These are phyloP conservation scores for Halichoerus grypus DNA, from an alignment of 2,113 vertebrate genomes.

Conservation along the genomic window DNA sequence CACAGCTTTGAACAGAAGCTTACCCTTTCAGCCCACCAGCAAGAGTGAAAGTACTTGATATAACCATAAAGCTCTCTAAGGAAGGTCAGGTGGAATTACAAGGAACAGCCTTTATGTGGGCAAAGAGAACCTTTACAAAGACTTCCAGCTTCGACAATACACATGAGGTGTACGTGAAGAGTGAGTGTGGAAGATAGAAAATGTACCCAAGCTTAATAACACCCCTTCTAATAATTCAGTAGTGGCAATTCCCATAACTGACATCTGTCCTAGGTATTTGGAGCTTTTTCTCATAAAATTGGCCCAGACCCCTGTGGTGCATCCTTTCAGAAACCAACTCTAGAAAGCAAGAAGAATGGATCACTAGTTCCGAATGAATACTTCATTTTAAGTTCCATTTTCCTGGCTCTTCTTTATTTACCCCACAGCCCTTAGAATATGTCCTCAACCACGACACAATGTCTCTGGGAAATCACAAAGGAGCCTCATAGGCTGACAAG, in stretches of 20 bases:
- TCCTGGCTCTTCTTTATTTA: slow-evolving; percentile 15
- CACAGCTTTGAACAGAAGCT: neutral
- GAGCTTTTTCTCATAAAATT: slow-evolving; percentile 9
- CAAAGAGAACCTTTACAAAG: neutral
- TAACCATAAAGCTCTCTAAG: neutral
- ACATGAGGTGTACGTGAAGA: neutral
- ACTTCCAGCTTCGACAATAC: neutral
- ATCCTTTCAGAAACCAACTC: neutral
- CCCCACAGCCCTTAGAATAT: neutral
- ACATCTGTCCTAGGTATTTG: neutral
- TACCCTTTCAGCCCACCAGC: neutral
- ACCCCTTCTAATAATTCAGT: neutral
- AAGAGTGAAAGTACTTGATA: neutral
- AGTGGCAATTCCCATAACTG: neutral
- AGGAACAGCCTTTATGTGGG: neutral
- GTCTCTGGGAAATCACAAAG: slow-evolving; percentile 26
- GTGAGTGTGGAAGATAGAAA: neutral
- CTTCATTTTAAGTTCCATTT: slow-evolving; percentile 11
- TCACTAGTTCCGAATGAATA: neutral
- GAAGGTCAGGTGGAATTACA: neutral
- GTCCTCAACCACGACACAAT: neutral
- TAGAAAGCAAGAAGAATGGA: neutral
- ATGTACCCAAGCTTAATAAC: neutral
- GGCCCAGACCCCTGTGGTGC: neutral
- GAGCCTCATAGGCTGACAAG: neutral